phyloP scores from a whole-genome alignment of 1,140 invertebrate species.

The Microplitis demolitor region DNA sequence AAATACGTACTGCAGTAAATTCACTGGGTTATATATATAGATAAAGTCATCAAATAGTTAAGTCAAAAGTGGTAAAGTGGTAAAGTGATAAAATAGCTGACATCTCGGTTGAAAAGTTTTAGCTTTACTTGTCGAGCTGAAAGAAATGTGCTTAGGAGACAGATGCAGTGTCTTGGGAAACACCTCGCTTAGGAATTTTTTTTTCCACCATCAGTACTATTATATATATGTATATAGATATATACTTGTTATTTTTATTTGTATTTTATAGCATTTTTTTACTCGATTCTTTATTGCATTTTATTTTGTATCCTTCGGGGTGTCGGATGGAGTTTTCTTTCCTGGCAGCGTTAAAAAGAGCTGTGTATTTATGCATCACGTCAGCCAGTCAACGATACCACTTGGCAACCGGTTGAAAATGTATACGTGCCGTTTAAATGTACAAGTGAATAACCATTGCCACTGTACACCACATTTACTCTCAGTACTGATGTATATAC shows the following conservation, averaged over 20 bases:
- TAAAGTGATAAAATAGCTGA: no score
- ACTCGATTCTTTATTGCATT: no score
- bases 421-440: not conserved
- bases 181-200: not conserved
- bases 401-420: conserved; percentile 18
- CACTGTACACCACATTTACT: no score
- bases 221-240: not conserved
- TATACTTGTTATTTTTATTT: not conserved
- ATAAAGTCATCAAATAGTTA: no score
- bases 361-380: conserved; percentile 25
- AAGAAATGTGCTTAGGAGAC: not conserved
- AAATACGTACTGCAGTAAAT: no score
- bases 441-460: not conserved
- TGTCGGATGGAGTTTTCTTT: not conserved
- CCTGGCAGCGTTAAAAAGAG: not conserved
- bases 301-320: no score
- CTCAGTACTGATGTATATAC: no score
- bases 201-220: not conserved
- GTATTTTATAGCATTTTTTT: no score
- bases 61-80: no score
- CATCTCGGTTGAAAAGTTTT: no score
- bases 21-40: no score
- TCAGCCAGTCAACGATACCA: conserved; percentile 8
- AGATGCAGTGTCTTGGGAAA: conserved; percentile 1
- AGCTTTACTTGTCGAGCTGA: no score